phyloP scores from a whole-genome alignment of 2,888 invertebrate genomes.

The Brachynemurus nebulosus region DNA sequence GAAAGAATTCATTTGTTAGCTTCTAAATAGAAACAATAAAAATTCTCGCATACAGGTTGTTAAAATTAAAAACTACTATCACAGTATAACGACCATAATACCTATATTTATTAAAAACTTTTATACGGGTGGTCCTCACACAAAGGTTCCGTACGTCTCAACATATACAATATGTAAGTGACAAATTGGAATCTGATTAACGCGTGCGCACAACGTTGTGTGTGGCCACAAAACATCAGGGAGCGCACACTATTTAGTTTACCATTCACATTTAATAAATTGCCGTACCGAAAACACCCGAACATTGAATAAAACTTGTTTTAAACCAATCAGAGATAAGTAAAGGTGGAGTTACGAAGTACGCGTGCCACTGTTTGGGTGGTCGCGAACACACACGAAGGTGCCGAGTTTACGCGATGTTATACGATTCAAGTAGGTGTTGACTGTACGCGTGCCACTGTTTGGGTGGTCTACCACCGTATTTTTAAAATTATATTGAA shows the following conservation, averaged over 20 bases:
- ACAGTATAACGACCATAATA: no score
- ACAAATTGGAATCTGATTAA: conserved; percentile 7
- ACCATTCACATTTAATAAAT: no score
- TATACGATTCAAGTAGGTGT: conserved; percentile 2
- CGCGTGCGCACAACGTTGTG: conserved; percentile 2
- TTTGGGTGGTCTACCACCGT: conserved; percentile 5
- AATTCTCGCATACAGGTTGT: no score
- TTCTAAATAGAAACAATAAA: no score
- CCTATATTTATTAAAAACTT: no score
- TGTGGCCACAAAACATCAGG: conserved; percentile 1
- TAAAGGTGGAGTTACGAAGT: conserved; percentile 1
- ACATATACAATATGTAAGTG: no score
- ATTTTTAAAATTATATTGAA: conserved; percentile 1
- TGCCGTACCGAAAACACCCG: not conserved
- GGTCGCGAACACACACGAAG: conserved; percentile 6
- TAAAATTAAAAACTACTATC: no score
- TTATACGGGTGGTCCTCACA: not conserved
- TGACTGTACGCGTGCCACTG: conserved; percentile 7
- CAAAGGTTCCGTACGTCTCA: not conserved
- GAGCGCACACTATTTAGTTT: no score
- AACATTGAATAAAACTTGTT: not conserved
- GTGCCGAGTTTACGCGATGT: not conserved
- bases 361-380: conserved; percentile 5
- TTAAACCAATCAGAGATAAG: not conserved
- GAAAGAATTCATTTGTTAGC: no score